Evolutionary conservation across 2,888 invertebrate genomes (phyloP), one percentile per base, ranked within the genome.

Genomic region (Leptinotarsa haldemani): DNA sequence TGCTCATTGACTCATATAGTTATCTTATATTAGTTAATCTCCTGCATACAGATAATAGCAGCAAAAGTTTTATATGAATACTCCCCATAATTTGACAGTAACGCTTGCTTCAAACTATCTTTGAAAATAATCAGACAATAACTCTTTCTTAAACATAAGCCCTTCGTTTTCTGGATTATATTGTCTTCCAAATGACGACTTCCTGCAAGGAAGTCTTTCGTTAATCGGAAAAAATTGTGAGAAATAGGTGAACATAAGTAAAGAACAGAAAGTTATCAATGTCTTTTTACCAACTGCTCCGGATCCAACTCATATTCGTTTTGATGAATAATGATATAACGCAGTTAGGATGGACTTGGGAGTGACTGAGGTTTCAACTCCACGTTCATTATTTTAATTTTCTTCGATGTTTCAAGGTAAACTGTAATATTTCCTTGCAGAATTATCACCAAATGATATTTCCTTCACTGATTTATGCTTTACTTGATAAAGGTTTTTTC

Each of bases 301-400:
- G 20, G 20, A 22, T 25, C 58, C 58, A 25, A 22, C 15, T 58
- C 22, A 58, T 22, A 58, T 58, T 58, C 58, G 58, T 4, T 25
- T 22, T 58, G 58, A 58, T 58, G 58, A 22, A 58, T 25, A 25
- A 16, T 15, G 58, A 58, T 58, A 58, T 58, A 22, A 22, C 16
- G 5, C 56, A 58, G 56, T 58, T 22, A 22, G 22, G 22, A 58
- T 22, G 56, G 15, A 7, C 15, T 25, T 13, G 13, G 58, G 12
- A 25, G 25, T 58, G 58, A 58, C 58, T 58, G 58, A 58, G 25
- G 5, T 22, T 20, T 22, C 20, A 25, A 20, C 20, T 15, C 18
- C 22, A 16, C 50, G 50, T 50, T 2, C 16, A 40, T 40, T 40
- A 9, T 9, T 9, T 2, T 40, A 12, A 40, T 40, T 9, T 40